Conservation (phyloP, 2,888 invertebrate species). For the Oxycera nigricornis region DNA sequence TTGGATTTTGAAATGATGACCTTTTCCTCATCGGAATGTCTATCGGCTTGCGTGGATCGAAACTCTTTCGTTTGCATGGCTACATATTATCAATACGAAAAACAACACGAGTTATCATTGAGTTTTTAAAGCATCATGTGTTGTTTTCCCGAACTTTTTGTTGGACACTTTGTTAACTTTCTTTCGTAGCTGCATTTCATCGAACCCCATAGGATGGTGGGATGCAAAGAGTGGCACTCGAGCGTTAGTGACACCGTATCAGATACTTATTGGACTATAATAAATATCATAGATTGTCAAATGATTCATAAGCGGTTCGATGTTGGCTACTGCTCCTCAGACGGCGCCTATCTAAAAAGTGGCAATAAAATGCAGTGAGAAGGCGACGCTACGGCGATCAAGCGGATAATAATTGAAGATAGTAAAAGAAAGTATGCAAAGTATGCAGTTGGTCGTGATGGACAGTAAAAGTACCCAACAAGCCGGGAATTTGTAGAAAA, state of each 20-base stretch:
- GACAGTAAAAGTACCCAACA: not conserved
- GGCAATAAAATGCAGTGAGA: not conserved
- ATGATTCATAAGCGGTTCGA: not conserved
- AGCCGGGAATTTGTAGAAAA: not conserved
- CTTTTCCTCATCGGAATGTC: no score
- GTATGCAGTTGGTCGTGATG: not conserved
- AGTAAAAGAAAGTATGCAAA: constrained; percentile 19
- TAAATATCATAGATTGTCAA: not conserved
- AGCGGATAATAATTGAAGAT: constrained; percentile 8
- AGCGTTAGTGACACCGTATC: not conserved
- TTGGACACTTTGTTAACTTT: not conserved
- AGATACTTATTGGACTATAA: constrained; percentile 4
- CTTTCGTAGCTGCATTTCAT: not conserved
- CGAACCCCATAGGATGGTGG: not conserved
- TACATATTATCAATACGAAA: not conserved
- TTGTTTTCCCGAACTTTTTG: not conserved
- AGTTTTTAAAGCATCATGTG: not conserved
- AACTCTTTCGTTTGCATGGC: no score
- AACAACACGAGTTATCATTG: not conserved
- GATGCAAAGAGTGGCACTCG: not conserved
- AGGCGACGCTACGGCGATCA: not conserved
- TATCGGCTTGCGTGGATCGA: no score
- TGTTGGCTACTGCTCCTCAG: not conserved
- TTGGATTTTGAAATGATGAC: no score
- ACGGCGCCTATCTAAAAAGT: not conserved